A percentile compares a stretch with the other conserved stretches of the same genome.
Evolutionary conservation across 2,888 invertebrate species (phyloP).

Genomic region (Panopea generosa): DNA sequence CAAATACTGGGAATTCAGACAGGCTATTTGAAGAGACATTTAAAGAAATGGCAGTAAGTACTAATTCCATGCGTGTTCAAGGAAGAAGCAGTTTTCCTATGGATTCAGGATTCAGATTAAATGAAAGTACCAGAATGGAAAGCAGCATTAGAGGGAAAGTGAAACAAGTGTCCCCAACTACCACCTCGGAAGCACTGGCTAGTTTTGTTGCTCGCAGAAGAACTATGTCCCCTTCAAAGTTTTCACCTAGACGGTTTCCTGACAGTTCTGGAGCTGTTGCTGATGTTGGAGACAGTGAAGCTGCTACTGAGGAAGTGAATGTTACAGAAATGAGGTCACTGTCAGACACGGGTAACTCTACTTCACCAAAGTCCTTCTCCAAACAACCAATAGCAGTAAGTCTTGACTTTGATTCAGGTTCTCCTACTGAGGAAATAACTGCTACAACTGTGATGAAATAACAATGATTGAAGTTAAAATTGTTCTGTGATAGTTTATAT

Average conservation of each 20-base stretch:
- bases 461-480: too few species aligned
- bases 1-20: neutral
- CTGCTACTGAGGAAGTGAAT: neutral
- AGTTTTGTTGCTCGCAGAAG: conserved; percentile 56
- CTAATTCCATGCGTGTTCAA: neutral
- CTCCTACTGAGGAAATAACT: neutral
- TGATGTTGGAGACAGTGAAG: neutral
- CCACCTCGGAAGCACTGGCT: conserved; percentile 40
- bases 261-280: neutral
- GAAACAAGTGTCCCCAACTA: neutral
- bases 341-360: neutral
- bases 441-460: too few species aligned
- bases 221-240: conserved; percentile 43
- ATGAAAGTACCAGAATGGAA: too few species aligned
- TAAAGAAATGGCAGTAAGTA: conserved; percentile 1
- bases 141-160: too few species aligned
- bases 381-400: conserved; percentile 42
- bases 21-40: conserved; percentile 1
- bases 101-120: neutral
- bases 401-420: conserved; percentile 33
- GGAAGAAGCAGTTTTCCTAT: conserved; percentile 21
- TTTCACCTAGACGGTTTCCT: conserved; percentile 4
- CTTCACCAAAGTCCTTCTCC: conserved; percentile 25
- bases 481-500: too few species aligned
- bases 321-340: neutral